Evolutionary conservation across 2,113 vertebrate species (phyloP).

Genomic region (Prionailurus viverrinus): DNA sequence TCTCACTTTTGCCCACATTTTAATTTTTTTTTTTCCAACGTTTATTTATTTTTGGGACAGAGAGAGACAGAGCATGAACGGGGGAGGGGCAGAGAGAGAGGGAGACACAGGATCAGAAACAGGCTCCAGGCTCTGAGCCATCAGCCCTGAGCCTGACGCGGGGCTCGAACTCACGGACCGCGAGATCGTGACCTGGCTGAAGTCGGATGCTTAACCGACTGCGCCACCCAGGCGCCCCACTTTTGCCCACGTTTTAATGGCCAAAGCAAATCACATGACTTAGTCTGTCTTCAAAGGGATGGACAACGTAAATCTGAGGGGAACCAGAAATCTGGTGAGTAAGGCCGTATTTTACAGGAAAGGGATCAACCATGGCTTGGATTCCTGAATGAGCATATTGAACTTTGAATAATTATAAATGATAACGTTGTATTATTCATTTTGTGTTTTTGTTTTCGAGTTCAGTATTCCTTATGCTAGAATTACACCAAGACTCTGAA

Average conservation of each 20-base stretch:
- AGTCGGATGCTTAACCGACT: no score
- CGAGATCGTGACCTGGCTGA: no score
- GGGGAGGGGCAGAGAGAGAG: no score
- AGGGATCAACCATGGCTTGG: not conserved
- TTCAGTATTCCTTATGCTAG: not conserved
- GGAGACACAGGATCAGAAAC: no score
- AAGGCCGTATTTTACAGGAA: not conserved
- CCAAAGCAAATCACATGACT: not conserved
- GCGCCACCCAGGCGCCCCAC: no score
- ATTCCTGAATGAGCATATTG: not conserved
- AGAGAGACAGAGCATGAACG: no score
- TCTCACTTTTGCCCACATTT: not conserved
- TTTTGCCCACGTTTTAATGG: not conserved
- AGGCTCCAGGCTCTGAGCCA: no score
- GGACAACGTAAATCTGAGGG: not conserved
- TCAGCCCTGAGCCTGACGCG: no score
- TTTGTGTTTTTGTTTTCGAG: not conserved
- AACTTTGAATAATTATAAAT: not conserved
- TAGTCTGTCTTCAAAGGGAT: not conserved
- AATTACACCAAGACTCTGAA: constrained; percentile 15
- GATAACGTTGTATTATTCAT: not conserved
- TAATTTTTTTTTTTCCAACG: no score
- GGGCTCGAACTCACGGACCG: no score
- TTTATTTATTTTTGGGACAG: no score
- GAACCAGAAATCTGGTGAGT: not conserved